These are phyloP conservation scores for Tetranychus urticae DNA, from an alignment of 1,140 invertebrate species.

Conservation along the genomic window DNA sequence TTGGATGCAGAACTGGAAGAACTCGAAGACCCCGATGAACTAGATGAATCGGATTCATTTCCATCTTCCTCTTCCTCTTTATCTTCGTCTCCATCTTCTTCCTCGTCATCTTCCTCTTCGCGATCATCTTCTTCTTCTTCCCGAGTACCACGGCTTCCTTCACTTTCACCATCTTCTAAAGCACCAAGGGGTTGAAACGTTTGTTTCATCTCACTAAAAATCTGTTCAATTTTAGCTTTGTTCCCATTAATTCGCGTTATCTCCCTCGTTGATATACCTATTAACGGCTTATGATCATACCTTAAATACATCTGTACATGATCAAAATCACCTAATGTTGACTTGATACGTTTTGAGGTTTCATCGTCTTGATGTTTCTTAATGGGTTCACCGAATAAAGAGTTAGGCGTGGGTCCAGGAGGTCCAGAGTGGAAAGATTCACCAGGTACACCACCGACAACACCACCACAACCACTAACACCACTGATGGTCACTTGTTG, in stretches of 20 bases:
- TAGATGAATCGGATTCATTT: neutral
- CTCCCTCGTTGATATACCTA: constrained; percentile 28
- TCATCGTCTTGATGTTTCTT: constrained; percentile 26
- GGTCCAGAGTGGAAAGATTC: neutral
- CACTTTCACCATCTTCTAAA: constrained; percentile 4
- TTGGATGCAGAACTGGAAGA: constrained; percentile 1
- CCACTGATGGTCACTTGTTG: neutral
- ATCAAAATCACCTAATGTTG: constrained; percentile 41
- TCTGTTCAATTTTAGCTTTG: constrained; percentile 7
- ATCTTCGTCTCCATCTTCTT: neutral
- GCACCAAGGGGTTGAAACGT: constrained; percentile 3
- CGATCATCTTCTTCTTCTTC: neutral
- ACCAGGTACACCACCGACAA: neutral
- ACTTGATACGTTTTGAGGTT: constrained; percentile 44
- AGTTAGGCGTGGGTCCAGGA: neutral
- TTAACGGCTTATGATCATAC: constrained; percentile 36
- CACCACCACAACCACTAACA: neutral
- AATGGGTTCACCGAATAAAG: constrained; percentile 7
- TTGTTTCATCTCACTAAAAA: constrained; percentile 8
- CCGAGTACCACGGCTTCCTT: neutral
- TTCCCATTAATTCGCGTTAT: constrained; percentile 1
- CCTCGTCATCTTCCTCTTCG: neutral
- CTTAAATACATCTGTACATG: constrained; percentile 32
- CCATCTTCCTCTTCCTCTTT: neutral
- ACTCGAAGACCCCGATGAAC: constrained; percentile 1